A percentile compares a stretch with the other conserved stretches of the same genome.
phyloP scores from a whole-genome alignment of 2,797 vertebrate genomes.

The Onychomys leucogaster region DNA sequence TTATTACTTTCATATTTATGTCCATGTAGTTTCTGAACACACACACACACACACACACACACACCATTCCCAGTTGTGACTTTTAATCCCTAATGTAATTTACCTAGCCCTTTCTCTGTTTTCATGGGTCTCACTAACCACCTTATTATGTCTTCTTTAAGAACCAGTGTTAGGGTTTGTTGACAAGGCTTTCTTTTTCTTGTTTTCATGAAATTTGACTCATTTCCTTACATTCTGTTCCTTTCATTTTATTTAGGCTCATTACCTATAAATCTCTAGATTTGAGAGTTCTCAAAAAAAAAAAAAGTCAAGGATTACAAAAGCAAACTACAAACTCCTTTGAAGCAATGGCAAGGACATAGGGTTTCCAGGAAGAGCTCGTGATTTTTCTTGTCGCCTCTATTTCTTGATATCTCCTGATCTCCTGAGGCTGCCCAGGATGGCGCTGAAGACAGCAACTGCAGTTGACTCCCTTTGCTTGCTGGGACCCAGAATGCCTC shows the following conservation, averaged over 20 bases:
- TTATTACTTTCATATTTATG: slow-evolving; percentile 33
- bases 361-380: neutral
- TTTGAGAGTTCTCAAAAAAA: neutral
- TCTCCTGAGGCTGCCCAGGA: neutral
- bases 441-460: no score
- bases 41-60: neutral
- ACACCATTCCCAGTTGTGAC: neutral
- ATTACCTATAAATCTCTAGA: neutral
- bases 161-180: neutral
- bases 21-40: neutral
- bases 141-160: slow-evolving; percentile 40
- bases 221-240: neutral
- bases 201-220: neutral
- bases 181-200: neutral
- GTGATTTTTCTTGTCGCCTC: neutral
- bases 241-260: neutral
- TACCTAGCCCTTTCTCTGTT: neutral
- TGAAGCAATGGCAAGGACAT: neutral
- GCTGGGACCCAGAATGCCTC: neutral
- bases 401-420: neutral
- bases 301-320: neutral
- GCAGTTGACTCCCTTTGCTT: neutral
- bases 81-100: neutral
- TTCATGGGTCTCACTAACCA: slow-evolving; percentile 10
- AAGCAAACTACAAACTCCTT: neutral